A percentile compares a stretch with the other conserved stretches of the same genome.
Evolutionary conservation across 1,140 invertebrate species (phyloP).

Genomic region (Laupala kohalensis): DNA sequence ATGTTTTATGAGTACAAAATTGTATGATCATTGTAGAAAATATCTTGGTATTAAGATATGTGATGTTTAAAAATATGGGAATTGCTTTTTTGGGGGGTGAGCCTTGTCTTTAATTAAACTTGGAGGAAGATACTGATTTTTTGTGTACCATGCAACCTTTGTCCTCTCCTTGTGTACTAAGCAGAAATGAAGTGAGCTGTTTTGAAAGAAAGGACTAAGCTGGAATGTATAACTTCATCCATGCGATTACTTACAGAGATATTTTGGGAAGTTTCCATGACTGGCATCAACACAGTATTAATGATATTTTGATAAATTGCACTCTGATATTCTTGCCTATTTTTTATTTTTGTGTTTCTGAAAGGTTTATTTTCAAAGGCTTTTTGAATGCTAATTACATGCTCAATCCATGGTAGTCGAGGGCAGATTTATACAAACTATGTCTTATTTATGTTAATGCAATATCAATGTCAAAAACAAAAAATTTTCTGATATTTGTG

Average conservation of each 20-base stretch:
- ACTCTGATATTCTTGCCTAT: background rate
- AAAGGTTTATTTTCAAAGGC: background rate
- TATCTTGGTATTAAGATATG: background rate
- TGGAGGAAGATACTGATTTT: background rate
- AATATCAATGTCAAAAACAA: background rate
- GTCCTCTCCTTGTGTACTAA: background rate
- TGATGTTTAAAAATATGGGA: background rate
- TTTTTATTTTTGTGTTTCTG: background rate
- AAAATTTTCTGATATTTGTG: background rate
- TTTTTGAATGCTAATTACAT: background rate
- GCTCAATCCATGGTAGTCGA: background rate
- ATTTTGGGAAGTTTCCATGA: background rate
- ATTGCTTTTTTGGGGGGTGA: background rate
- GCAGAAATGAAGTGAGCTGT: background rate
- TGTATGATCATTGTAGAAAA: background rate
- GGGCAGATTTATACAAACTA: background rate
- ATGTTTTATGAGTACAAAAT: background rate
- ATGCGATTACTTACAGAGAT: background rate
- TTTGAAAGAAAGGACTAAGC: background rate
- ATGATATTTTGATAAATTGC: background rate
- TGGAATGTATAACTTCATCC: background rate
- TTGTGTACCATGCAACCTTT: background rate
- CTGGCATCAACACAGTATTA: background rate
- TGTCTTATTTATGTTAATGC: background rate
- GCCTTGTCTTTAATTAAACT: background rate